These are phyloP conservation scores for Conopomorpha cramerella DNA, from an alignment of 1,140 invertebrate genomes.

Conservation along the genomic window DNA sequence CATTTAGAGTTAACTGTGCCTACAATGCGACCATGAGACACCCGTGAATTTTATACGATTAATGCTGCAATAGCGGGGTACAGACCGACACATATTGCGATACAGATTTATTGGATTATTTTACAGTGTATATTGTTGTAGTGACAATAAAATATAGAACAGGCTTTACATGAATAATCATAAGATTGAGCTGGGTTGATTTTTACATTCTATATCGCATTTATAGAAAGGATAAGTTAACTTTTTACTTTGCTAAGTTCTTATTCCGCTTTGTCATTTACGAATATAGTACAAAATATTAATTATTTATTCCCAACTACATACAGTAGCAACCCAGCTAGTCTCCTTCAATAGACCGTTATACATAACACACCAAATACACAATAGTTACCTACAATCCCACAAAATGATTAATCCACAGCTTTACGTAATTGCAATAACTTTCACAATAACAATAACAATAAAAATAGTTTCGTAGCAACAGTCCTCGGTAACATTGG, in stretches of 20 bases:
- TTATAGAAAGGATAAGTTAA: constrained; percentile 1
- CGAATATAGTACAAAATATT: neutral
- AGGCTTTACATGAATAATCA: constrained; percentile 13
- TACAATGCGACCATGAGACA: no score
- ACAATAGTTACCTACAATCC: constrained; percentile 55
- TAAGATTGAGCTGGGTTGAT: neutral
- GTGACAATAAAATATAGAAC: constrained; percentile 33
- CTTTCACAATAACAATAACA: no score
- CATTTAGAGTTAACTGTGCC: no score
- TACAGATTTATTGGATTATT: constrained; percentile 14
- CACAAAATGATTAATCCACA: constrained; percentile 50
- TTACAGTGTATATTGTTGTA: constrained; percentile 30
- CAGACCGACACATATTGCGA: no score
- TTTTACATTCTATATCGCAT: constrained; percentile 5
- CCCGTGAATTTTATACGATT: no score
- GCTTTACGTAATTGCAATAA: constrained; percentile 27
- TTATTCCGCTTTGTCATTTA: neutral
- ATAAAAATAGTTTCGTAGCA: no score
- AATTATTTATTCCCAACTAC: neutral
- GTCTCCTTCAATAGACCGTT: neutral
- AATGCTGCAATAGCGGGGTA: no score
- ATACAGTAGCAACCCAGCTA: no score
- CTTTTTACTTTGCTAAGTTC: neutral
- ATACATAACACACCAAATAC: constrained; percentile 15
- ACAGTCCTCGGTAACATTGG: no score